Percentiles rank a stretch among this genome's conserved stretches.
Conservation (phyloP, 2,888 invertebrate genomes). For the Amphipoea oculea region DNA sequence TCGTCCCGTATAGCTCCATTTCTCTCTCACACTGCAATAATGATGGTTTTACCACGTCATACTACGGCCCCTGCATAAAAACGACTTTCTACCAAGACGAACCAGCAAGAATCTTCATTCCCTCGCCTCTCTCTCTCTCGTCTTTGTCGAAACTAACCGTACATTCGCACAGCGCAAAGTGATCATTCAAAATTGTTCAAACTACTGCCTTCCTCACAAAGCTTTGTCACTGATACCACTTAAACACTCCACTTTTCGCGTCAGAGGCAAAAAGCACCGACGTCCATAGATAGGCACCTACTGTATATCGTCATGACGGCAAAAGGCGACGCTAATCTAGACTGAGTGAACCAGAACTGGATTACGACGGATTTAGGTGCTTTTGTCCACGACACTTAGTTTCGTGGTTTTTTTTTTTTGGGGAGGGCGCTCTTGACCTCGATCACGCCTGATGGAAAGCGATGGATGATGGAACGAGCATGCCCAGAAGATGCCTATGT, state of each 20-base stretch:
- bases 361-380: constrained; percentile 45
- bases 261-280: constrained; percentile 38
- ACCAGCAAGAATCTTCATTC: not conserved
- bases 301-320: constrained; percentile 23
- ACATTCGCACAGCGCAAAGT: constrained; percentile 7
- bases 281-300: constrained; percentile 7
- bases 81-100: not conserved
- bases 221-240: constrained; percentile 62
- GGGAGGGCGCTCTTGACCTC: too few species aligned
- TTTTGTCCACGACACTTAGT: constrained; percentile 28
- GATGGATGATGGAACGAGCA: too few species aligned
- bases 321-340: constrained; percentile 60
- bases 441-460: too few species aligned
- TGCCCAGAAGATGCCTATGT: too few species aligned
- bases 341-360: constrained; percentile 54
- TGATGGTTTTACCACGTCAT: not conserved
- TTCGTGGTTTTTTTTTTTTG: not conserved
- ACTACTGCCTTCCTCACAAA: constrained; percentile 41
- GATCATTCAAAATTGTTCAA: constrained; percentile 24
- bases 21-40: not conserved
- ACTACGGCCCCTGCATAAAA: not conserved
- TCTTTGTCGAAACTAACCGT: not conserved
- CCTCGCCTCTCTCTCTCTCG: not conserved
- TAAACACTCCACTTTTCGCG: constrained; percentile 41
- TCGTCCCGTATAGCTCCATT: not conserved